A percentile compares a stretch with the other conserved stretches of the same genome.
phyloP scores from a whole-genome alignment of 2,113 vertebrate species.

The Etia nguti region DNA sequence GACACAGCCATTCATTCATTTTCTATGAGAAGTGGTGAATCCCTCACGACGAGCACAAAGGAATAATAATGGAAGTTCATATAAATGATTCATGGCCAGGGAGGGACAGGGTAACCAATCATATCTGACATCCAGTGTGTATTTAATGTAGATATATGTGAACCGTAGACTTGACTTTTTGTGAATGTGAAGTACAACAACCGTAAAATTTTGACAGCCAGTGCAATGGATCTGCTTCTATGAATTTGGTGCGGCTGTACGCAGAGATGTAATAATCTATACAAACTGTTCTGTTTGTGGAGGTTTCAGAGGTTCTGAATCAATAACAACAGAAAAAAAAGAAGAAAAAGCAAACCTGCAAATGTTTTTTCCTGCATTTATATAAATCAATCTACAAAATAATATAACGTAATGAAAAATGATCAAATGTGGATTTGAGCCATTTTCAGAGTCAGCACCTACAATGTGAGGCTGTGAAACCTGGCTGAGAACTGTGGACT shows the following conservation, averaged over 20 bases:
- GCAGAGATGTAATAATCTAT: background rate
- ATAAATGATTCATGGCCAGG: constrained; percentile 12
- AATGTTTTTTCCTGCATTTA: background rate
- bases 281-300: background rate
- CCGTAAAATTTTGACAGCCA: background rate
- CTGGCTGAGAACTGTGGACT: background rate
- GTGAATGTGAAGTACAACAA: background rate
- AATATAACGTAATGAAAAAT: background rate
- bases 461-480: background rate
- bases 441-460: background rate
- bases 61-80: constrained; percentile 21
- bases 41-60: constrained; percentile 14
- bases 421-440: background rate
- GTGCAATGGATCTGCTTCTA: background rate
- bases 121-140: constrained; percentile 17
- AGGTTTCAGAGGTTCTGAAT: background rate
- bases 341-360: background rate
- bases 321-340: background rate
- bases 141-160: background rate
- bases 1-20: constrained; percentile 11
- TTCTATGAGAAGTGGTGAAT: background rate
- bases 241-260: background rate
- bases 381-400: background rate
- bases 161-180: background rate
- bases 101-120: background rate